Evolutionary conservation across 2,113 vertebrate genomes (phyloP).

Genomic region (Ivindomyrus marchei): DNA sequence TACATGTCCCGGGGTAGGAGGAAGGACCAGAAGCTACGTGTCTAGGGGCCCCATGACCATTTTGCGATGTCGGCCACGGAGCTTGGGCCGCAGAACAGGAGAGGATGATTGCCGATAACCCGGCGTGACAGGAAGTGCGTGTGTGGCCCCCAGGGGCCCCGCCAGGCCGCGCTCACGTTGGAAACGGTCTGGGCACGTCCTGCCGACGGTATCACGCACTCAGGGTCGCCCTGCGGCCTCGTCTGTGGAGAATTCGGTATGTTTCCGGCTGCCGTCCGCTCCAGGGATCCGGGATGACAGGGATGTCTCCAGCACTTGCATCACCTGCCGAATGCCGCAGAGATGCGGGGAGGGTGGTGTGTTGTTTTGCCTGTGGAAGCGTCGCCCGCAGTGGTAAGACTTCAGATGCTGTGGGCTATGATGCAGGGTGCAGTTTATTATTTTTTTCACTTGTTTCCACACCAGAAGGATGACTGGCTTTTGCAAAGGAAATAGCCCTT

Average conservation of each 20-base stretch:
- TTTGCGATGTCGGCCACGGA: background rate
- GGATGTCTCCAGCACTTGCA: background rate
- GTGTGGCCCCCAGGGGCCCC: background rate
- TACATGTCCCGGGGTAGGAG: background rate
- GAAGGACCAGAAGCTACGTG: background rate
- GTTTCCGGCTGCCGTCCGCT: background rate
- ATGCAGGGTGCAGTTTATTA: background rate
- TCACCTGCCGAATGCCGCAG: background rate
- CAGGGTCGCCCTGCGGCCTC: background rate
- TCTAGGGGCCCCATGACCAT: background rate
- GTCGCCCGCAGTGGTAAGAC: background rate
- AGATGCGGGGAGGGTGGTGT: background rate
- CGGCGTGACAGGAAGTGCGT: background rate
- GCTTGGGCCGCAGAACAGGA: background rate
- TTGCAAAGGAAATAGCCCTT: background rate
- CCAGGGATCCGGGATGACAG: background rate
- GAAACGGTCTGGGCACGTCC: background rate
- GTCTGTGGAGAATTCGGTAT: background rate
- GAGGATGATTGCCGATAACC: background rate
- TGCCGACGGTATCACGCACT: background rate
- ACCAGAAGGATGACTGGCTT: background rate
- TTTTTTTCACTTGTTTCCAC: background rate
- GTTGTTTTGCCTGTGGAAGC: background rate
- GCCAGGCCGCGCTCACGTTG: background rate
- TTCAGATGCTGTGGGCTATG: background rate